Percentiles rank a stretch among this genome's conserved stretches.
phyloP scores from a whole-genome alignment of 2,113 vertebrate genomes.

The Hippocampus comes region DNA sequence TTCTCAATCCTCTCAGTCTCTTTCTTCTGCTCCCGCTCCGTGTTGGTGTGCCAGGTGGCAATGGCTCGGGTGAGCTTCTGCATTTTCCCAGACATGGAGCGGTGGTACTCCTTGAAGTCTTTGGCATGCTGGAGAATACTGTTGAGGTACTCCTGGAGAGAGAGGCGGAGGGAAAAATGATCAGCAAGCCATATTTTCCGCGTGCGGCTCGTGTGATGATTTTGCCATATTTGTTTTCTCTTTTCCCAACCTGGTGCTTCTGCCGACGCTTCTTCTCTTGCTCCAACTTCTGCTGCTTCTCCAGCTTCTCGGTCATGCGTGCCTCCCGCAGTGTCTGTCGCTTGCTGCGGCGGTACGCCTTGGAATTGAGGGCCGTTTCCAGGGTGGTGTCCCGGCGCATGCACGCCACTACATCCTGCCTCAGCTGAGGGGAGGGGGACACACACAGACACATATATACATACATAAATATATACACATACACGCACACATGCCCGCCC shows the following conservation, averaged over 20 bases:
- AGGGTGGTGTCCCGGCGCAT: conserved; percentile 95
- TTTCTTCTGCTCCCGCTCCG: conserved; percentile 96
- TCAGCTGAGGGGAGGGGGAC: conserved; percentile 71
- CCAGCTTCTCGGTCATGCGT: conserved; percentile 96
- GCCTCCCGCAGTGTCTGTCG: conserved; percentile 93
- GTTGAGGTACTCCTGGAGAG: conserved; percentile 90
- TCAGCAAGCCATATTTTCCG: background rate
- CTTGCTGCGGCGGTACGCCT: conserved; percentile 96
- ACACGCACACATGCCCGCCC: too few species aligned
- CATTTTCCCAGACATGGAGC: conserved; percentile 91
- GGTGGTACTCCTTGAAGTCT: conserved; percentile 98
- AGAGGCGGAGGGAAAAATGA: background rate
- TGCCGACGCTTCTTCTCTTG: conserved; percentile 96
- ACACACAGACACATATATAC: too few species aligned
- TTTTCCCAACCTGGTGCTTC: conserved; percentile 87
- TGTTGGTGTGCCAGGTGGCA: conserved; percentile 96
- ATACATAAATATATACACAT: too few species aligned
- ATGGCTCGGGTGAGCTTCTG: conserved; percentile 94
- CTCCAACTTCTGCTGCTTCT: conserved; percentile 98
- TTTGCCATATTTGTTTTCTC: background rate
- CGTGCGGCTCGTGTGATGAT: background rate
- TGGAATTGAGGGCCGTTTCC: conserved; percentile 95
- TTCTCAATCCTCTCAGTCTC: conserved; percentile 97
- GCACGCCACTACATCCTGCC: conserved; percentile 95
- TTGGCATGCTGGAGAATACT: conserved; percentile 98